phyloP scores from a whole-genome alignment of 2,888 invertebrate species.

The Prosapia bicincta region DNA sequence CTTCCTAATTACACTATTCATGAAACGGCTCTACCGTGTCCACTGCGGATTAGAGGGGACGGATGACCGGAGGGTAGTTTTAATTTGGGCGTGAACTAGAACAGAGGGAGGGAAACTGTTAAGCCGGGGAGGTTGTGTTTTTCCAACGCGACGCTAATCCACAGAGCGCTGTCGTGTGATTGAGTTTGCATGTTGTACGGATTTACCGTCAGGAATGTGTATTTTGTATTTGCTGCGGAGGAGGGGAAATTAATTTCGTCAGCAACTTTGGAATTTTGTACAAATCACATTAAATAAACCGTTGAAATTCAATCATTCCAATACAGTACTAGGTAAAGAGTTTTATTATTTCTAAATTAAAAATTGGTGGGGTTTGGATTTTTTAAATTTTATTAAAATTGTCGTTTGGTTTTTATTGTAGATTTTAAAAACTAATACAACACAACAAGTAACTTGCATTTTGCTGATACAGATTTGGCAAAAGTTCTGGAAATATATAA shows the following conservation, averaged over 20 bases:
- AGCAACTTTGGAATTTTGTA: not conserved
- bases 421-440: too few relatives aligned
- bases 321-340: too few relatives aligned
- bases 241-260: not conserved
- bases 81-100: not conserved
- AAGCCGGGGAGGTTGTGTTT: not conserved
- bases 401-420: too few relatives aligned
- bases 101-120: not conserved
- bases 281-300: too few relatives aligned
- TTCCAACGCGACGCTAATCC: not conserved
- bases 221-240: not conserved
- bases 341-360: too few relatives aligned
- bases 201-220: not conserved
- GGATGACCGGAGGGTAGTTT: not conserved
- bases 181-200: not conserved
- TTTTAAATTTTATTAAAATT: too few relatives aligned
- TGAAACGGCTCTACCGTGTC: not conserved
- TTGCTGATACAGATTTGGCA: too few relatives aligned
- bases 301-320: too few relatives aligned
- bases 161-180: not conserved
- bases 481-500: too few relatives aligned
- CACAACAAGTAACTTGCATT: too few relatives aligned
- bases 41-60: not conserved
- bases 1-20: slow-evolving; percentile 2
- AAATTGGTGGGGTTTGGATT: too few relatives aligned